phyloP scores from a whole-genome alignment of 1,140 invertebrate species.

The Aplysia californica region DNA sequence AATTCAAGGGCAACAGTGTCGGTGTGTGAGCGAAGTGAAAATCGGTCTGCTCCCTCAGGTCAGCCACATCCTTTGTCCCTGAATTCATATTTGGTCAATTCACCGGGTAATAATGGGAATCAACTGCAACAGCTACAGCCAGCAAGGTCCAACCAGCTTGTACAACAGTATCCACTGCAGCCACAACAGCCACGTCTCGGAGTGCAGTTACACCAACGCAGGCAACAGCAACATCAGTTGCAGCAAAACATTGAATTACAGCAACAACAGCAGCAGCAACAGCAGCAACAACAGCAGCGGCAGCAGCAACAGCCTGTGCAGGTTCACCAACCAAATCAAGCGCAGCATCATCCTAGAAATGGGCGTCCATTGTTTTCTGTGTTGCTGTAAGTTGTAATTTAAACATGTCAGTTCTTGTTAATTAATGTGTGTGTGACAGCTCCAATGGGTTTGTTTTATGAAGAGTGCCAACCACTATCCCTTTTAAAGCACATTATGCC shows the following conservation, averaged over 20 bases:
- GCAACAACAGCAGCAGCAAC: conserved; percentile 14
- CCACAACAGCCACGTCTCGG: conserved; percentile 22
- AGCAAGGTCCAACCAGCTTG: conserved; percentile 12
- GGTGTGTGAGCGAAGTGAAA: too few species aligned
- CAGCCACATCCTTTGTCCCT: too few species aligned
- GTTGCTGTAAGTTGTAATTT: neutral
- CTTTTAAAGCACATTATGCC: too few species aligned
- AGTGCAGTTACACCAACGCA: conserved; percentile 18
- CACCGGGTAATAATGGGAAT: too few species aligned
- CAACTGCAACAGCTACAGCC: too few species aligned
- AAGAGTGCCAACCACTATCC: too few species aligned
- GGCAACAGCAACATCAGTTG: conserved; percentile 21
- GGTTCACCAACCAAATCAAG: neutral
- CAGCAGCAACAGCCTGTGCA: conserved; percentile 4
- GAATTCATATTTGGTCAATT: too few species aligned
- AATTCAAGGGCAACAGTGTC: too few species aligned
- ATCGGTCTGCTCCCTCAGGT: too few species aligned
- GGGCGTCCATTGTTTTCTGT: neutral
- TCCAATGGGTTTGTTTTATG: too few species aligned
- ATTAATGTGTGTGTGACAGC: too few species aligned
- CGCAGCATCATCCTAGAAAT: neutral
- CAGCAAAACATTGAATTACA: conserved; percentile 26
- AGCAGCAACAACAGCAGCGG: conserved; percentile 11
- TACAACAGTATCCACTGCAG: conserved; percentile 20
- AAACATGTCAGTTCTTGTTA: too few species aligned